phyloP scores from a whole-genome alignment of 2,888 invertebrate genomes.

The Drosophila nigritarsus region DNA sequence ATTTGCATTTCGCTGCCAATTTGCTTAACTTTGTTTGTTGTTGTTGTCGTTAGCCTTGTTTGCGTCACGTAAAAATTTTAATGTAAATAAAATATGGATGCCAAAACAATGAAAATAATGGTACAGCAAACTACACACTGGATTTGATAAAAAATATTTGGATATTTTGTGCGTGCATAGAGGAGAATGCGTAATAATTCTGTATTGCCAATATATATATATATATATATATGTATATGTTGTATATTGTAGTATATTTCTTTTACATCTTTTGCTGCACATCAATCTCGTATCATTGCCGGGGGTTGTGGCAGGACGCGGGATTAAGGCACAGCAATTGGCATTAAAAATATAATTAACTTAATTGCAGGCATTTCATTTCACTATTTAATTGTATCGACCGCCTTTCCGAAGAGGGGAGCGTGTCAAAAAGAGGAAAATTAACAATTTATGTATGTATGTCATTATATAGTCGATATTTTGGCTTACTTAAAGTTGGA shows the following conservation, averaged over 20 bases:
- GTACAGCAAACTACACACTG: slow-evolving; percentile 45
- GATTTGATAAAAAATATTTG: slow-evolving; percentile 48
- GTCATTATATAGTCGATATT: slow-evolving; percentile 31
- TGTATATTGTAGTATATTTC: slow-evolving; percentile 1
- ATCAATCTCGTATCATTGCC: slow-evolving; percentile 80
- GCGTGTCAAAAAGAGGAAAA: slow-evolving; percentile 15
- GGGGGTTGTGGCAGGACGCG: slow-evolving; percentile 59
- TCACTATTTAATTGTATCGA: slow-evolving; percentile 62
- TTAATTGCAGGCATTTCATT: slow-evolving; percentile 67
- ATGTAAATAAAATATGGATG: slow-evolving; percentile 50
- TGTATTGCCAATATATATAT: slow-evolving; percentile 1
- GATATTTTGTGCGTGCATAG: slow-evolving; percentile 32
- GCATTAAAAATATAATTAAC: slow-evolving; percentile 65
- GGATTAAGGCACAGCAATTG: slow-evolving; percentile 83
- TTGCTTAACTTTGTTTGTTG: slow-evolving; percentile 47
- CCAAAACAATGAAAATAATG: slow-evolving; percentile 56
- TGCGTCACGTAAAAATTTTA: slow-evolving; percentile 36
- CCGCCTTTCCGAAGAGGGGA: background rate
- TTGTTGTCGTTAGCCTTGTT: slow-evolving; percentile 30
- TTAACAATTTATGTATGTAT: slow-evolving; percentile 40
- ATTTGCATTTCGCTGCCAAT: slow-evolving; percentile 53
- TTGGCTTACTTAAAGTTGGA: slow-evolving; percentile 55
- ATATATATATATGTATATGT: slow-evolving; percentile 6
- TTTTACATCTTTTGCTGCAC: slow-evolving; percentile 69
- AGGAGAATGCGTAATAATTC: slow-evolving; percentile 26